Percentiles rank a stretch among this genome's conserved stretches.
Evolutionary conservation across 2,888 invertebrate species (phyloP).

Genomic region (Clanis bilineata): DNA sequence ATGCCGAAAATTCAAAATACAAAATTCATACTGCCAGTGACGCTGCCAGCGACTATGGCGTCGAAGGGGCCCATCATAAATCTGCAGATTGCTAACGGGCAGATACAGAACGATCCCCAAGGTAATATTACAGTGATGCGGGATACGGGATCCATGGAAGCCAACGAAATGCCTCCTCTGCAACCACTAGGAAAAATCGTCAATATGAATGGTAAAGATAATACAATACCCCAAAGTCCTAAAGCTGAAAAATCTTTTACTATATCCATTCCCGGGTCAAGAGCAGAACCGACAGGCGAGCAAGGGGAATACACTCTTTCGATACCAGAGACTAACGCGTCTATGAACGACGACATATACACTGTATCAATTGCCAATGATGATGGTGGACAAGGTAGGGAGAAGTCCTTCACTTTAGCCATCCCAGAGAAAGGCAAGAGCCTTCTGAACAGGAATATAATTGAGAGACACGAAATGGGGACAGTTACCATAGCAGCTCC

Average conservation of each 20-base stretch:
- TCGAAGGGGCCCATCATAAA: constrained; percentile 84
- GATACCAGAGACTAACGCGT: constrained; percentile 76
- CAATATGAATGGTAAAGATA: constrained; percentile 62
- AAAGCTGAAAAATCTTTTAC: constrained; percentile 66
- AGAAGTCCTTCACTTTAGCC: constrained; percentile 70
- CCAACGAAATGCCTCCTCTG: constrained; percentile 68
- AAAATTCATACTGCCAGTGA: constrained; percentile 78
- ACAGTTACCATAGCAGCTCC: constrained; percentile 65
- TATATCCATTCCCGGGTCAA: constrained; percentile 69
- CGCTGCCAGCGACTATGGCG: constrained; percentile 78
- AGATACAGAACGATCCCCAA: constrained; percentile 83
- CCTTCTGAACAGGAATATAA: constrained; percentile 62
- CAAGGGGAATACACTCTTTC: constrained; percentile 77
- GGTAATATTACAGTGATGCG: constrained; percentile 84
- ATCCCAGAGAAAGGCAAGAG: constrained; percentile 77
- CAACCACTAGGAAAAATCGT: constrained; percentile 65
- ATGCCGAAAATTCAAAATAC: constrained; percentile 83
- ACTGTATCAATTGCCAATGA: constrained; percentile 79
- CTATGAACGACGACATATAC: constrained; percentile 79
- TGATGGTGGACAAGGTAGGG: constrained; percentile 59
- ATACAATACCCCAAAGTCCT: constrained; percentile 48
- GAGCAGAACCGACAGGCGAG: constrained; percentile 76
- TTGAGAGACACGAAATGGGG: constrained; percentile 59
- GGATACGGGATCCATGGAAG: constrained; percentile 58
- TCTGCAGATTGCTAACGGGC: constrained; percentile 86